Conservation (phyloP, 2,797 vertebrate species). For the Huso huso region DNA sequence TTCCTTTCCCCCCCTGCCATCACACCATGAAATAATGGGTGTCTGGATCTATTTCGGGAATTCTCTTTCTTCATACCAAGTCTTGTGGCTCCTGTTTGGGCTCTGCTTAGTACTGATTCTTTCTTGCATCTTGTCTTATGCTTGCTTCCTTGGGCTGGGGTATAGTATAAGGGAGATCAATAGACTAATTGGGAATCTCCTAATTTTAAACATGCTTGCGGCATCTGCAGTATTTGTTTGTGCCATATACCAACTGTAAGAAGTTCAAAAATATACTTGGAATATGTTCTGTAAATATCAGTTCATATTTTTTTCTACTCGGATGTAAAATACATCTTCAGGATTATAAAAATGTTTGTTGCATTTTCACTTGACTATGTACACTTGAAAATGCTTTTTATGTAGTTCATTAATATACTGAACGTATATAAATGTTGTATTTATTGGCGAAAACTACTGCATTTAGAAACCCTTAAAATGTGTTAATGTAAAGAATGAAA, state of each 20-base stretch:
- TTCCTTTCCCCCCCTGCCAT: conserved; percentile 97
- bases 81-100: conserved; percentile 73
- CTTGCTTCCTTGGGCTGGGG: conserved; percentile 79
- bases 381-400: conserved; percentile 24
- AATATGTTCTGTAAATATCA: conserved; percentile 30
- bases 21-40: conserved; percentile 83
- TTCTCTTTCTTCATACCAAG: conserved; percentile 64
- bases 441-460: conserved; percentile 79
- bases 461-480: conserved; percentile 41
- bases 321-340: conserved; percentile 32
- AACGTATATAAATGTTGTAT: conserved; percentile 68
- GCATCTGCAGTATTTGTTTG: too few relatives aligned
- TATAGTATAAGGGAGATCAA: conserved; percentile 55
- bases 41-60: conserved; percentile 73
- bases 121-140: conserved; percentile 70
- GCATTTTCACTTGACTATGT: conserved; percentile 32
- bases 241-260: background rate
- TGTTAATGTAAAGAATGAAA: conserved; percentile 29
- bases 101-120: conserved; percentile 68
- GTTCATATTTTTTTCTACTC: conserved; percentile 31
- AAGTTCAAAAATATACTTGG: conserved; percentile 24
- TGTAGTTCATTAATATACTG: conserved; percentile 35
- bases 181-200: conserved; percentile 15
- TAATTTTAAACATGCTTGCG: too few relatives aligned
- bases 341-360: conserved; percentile 33